Conservation (phyloP, 2,797 vertebrate genomes). For the Lutjanus campechanus region DNA sequence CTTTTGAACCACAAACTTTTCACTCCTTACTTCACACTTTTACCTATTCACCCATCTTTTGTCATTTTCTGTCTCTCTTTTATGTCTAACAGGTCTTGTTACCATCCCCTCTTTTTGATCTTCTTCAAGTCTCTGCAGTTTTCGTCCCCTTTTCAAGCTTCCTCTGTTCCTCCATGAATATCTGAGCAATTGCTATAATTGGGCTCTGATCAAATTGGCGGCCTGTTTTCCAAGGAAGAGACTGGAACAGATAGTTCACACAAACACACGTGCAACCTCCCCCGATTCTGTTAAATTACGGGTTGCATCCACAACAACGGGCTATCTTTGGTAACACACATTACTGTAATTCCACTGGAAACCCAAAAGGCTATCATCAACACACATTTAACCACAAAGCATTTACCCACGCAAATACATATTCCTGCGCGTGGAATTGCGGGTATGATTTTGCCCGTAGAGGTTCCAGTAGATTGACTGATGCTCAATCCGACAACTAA, state of each 20-base stretch:
- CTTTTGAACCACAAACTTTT: conserved; percentile 7
- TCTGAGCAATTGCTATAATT: conserved; percentile 75
- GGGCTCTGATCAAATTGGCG: conserved; percentile 67
- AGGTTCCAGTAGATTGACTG: conserved; percentile 47
- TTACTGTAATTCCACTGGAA: conserved; percentile 47
- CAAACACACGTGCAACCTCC: conserved; percentile 41
- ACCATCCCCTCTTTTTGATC: conserved; percentile 45
- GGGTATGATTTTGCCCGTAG: conserved; percentile 18
- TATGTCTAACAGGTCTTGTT: conserved; percentile 30
- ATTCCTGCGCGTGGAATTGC: neutral
- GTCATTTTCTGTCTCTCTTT: conserved; percentile 21
- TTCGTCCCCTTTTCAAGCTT: conserved; percentile 44
- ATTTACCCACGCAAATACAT: conserved; percentile 29
- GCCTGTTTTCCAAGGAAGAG: conserved; percentile 51
- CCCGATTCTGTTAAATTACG: conserved; percentile 38
- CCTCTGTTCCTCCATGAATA: conserved; percentile 56
- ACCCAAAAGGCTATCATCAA: conserved; percentile 32
- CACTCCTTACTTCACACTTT: neutral
- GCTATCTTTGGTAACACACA: conserved; percentile 56
- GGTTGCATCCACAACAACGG: conserved; percentile 43
- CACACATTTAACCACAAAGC: conserved; percentile 33
- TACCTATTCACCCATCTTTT: conserved; percentile 30
- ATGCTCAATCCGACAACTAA: conserved; percentile 57
- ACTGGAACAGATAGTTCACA: conserved; percentile 46
- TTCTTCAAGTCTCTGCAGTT: conserved; percentile 38